These are phyloP conservation scores for Tachyglossus aculeatus DNA, from an alignment of 2,797 vertebrate species.

Conservation along the genomic window DNA sequence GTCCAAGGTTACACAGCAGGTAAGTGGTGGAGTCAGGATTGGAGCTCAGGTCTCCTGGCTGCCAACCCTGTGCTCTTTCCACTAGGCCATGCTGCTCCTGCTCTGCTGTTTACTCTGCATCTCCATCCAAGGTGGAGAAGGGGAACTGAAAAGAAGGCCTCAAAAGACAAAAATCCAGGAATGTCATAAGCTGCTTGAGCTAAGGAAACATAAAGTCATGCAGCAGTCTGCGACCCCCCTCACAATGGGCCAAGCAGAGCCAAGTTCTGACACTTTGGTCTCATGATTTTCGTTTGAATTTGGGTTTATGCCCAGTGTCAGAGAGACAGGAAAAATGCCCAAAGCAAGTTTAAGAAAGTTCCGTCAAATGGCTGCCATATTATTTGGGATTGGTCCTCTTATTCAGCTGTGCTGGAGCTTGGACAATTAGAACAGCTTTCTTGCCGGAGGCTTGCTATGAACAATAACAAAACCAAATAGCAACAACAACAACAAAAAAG, in stretches of 20 bases:
- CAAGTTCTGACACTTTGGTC: constrained; percentile 18
- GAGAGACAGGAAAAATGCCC: neutral
- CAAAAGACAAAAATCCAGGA: too few species aligned
- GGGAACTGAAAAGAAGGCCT: too few species aligned
- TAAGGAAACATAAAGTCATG: constrained; percentile 14
- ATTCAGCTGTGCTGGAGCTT: constrained; percentile 38
- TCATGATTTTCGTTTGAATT: constrained; percentile 6
- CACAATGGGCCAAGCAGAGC: constrained; percentile 4
- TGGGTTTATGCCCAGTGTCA: constrained; percentile 27
- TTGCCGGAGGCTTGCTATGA: constrained; percentile 29
- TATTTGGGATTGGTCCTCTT: constrained; percentile 19
- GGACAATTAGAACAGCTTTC: constrained; percentile 54
- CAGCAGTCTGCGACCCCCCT: constrained; percentile 10
- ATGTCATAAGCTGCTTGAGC: too few species aligned
- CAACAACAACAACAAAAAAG: constrained; percentile 25
- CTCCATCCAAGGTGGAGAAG: constrained; percentile 15
- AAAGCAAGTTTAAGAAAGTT: constrained; percentile 47
- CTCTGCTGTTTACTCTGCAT: too few species aligned
- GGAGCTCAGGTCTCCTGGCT: too few species aligned
- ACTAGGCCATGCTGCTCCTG: too few species aligned
- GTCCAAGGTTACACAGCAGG: too few species aligned
- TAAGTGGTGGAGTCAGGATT: too few species aligned
- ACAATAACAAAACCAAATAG: constrained; percentile 62
- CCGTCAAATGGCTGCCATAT: constrained; percentile 48
- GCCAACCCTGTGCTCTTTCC: too few species aligned